Percentiles rank a stretch among this genome's conserved stretches.
Conservation (phyloP, 2,888 invertebrate genomes). For the Scaeva pyrastri region DNA sequence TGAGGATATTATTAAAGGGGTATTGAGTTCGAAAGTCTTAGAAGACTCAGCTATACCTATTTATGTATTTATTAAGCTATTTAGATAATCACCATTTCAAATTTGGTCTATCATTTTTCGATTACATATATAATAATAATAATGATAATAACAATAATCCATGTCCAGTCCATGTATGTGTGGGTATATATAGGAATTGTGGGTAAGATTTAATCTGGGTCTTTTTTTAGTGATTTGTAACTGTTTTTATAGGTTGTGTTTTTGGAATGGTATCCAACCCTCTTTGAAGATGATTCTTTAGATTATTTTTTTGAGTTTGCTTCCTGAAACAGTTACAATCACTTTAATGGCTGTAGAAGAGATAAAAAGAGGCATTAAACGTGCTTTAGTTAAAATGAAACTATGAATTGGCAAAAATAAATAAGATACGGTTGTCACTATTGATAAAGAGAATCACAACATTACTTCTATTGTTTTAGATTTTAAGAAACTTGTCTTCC, state of each 20-base stretch:
- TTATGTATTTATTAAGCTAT: slow-evolving; percentile 51
- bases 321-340: background rate
- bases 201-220: slow-evolving; percentile 17
- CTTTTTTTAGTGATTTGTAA: slow-evolving; percentile 15
- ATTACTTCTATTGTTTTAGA: no score
- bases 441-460: no score
- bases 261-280: background rate
- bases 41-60: slow-evolving; percentile 70
- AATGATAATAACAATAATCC: slow-evolving; percentile 55
- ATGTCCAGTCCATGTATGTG: background rate
- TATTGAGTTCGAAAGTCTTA: slow-evolving; percentile 26
- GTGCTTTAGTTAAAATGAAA: no score
- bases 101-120: slow-evolving; percentile 61
- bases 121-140: slow-evolving; percentile 35
- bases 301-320: background rate
- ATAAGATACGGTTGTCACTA: no score
- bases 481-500: no score
- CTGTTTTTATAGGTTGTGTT: background rate
- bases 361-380: no score
- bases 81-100: slow-evolving; percentile 35
- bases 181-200: background rate
- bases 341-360: background rate
- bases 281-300: background rate
- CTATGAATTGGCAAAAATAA: no score
- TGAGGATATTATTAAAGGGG: slow-evolving; percentile 22